Percentiles rank a stretch among this genome's conserved stretches.
Evolutionary conservation across 2,888 invertebrate species (phyloP).

Genomic region (Tenthredo mesomela): DNA sequence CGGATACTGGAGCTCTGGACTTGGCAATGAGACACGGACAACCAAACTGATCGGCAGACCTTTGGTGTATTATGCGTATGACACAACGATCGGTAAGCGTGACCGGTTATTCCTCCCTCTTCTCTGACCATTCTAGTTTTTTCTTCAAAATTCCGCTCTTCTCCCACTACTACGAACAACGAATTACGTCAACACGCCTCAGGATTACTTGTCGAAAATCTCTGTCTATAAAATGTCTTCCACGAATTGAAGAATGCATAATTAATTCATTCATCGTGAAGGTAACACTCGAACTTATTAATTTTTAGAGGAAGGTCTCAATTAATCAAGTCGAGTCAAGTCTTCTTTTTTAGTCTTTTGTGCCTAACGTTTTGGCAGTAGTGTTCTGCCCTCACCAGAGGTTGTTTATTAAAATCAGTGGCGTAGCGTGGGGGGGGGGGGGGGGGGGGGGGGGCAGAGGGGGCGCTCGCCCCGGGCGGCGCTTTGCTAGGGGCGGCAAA

Average conservation of each 20-base stretch:
- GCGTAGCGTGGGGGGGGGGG: too few relatives aligned
- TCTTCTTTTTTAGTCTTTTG: too few relatives aligned
- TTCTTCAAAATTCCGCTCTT: constrained; percentile 9
- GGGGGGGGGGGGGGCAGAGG: too few relatives aligned
- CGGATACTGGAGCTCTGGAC: not conserved
- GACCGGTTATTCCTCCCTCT: constrained; percentile 48
- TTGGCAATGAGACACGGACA: not conserved
- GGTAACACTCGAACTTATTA: too few relatives aligned
- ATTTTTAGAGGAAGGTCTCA: too few relatives aligned
- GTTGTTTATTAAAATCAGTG: too few relatives aligned
- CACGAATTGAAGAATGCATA: not conserved
- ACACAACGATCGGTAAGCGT: constrained; percentile 1
- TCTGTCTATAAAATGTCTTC: not conserved
- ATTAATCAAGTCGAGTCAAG: too few relatives aligned
- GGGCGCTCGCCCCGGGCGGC: too few relatives aligned
- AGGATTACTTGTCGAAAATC: not conserved
- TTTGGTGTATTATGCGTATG: constrained; percentile 17
- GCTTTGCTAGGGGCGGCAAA: too few relatives aligned
- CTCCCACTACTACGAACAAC: constrained; percentile 7
- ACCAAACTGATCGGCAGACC: not conserved
- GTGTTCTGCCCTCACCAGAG: too few relatives aligned
- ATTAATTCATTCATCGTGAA: too few relatives aligned
- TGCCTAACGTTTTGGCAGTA: too few relatives aligned
- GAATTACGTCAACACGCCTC: not conserved
- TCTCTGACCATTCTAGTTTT: constrained; percentile 29